Evolutionary conservation across 2,113 vertebrate genomes (phyloP).

Genomic region (Sarotherodon lohbergeri): DNA sequence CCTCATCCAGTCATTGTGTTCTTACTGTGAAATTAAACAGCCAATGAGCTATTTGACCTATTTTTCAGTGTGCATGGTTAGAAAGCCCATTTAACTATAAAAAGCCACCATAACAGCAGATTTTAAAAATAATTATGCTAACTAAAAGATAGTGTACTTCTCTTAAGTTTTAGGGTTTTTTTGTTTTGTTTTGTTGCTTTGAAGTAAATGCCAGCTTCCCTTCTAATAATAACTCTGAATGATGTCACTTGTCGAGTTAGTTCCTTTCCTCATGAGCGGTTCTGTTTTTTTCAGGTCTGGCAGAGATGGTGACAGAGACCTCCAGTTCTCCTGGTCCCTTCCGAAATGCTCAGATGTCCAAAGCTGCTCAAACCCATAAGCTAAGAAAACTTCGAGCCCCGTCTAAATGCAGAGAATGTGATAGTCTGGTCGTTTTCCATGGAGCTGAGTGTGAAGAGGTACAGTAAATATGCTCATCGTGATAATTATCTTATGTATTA

Average conservation of each 20-base stretch:
- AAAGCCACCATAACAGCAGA: background rate
- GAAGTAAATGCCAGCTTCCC: background rate
- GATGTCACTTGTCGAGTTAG: background rate
- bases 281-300: slow-evolving; percentile 74
- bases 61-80: background rate
- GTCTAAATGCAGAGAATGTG: slow-evolving; percentile 95
- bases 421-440: slow-evolving; percentile 92
- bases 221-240: background rate
- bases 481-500: background rate
- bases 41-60: background rate
- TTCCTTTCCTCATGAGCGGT: background rate
- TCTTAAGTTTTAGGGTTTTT: background rate
- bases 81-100: background rate
- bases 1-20: background rate
- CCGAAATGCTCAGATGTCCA: slow-evolving; percentile 90
- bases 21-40: background rate
- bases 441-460: slow-evolving; percentile 98
- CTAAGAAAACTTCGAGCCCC: slow-evolving; percentile 89
- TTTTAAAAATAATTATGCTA: background rate
- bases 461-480: background rate
- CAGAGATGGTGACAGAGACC: slow-evolving; percentile 82
- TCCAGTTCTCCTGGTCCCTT: slow-evolving; percentile 88
- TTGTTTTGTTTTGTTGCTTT: background rate
- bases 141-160: background rate
- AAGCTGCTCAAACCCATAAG: slow-evolving; percentile 93